Evolutionary conservation across 2,797 vertebrate genomes (phyloP).

Genomic region (Arctocebus calabarensis): DNA sequence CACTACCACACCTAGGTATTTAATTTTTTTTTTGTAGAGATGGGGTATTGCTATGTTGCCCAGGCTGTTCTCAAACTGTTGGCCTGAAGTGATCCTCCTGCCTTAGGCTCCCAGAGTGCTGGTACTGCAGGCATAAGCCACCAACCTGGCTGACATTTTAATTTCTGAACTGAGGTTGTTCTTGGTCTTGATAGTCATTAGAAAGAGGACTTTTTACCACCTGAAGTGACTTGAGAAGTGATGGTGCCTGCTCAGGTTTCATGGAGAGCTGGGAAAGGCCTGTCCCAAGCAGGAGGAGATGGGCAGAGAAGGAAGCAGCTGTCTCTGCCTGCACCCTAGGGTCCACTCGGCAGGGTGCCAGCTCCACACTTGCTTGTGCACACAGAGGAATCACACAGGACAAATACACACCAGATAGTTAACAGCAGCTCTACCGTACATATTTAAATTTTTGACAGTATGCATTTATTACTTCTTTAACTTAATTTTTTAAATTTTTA

Average conservation of each 20-base stretch:
- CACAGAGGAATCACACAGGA: neutral
- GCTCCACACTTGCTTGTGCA: neutral
- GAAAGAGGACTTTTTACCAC: neutral
- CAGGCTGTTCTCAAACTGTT: too few species aligned
- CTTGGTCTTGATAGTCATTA: neutral
- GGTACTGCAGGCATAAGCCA: too few species aligned
- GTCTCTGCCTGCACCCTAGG: neutral
- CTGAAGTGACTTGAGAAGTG: neutral
- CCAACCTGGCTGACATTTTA: too few species aligned
- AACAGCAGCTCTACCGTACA: neutral
- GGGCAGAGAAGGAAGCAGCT: neutral
- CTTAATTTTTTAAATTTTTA: neutral
- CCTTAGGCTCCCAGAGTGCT: too few species aligned
- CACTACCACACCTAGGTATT: too few species aligned
- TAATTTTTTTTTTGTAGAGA: too few species aligned
- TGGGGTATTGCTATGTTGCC: too few species aligned
- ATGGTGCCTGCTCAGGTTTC: neutral
- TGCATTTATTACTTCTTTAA: neutral
- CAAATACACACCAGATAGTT: neutral
- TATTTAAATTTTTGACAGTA: neutral
- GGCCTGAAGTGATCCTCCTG: too few species aligned
- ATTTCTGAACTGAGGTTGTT: neutral
- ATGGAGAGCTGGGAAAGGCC: neutral
- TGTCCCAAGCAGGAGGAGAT: neutral
- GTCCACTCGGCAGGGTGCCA: neutral